These are phyloP conservation scores for Polydrusus cervinus DNA, from an alignment of 2,888 invertebrate species.

Conservation along the genomic window DNA sequence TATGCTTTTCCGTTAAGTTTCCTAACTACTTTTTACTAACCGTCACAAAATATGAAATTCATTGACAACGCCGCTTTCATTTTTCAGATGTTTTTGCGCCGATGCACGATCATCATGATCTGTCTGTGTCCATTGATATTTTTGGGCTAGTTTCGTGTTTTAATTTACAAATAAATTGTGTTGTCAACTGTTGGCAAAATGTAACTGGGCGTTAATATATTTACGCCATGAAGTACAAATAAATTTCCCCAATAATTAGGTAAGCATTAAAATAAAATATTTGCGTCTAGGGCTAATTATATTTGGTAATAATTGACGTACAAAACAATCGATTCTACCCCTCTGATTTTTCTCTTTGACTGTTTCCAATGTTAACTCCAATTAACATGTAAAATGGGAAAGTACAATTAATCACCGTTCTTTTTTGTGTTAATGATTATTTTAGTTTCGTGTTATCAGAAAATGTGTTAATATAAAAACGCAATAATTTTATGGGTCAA, in stretches of 20 bases:
- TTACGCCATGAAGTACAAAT: constrained; percentile 1
- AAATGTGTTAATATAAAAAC: background rate
- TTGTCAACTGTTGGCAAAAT: constrained; percentile 32
- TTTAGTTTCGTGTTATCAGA: background rate
- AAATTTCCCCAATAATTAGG: background rate
- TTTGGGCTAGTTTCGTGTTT: constrained; percentile 18
- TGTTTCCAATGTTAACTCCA: background rate
- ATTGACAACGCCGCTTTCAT: constrained; percentile 2
- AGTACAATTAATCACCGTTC: no score
- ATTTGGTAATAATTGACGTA: background rate
- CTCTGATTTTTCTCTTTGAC: background rate
- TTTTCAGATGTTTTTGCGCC: constrained; percentile 29
- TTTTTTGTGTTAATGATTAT: background rate
- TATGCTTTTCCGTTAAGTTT: no score
- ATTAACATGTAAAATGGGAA: background rate
- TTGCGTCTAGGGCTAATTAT: background rate
- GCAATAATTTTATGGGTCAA: background rate
- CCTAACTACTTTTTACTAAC: no score
- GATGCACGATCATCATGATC: background rate
- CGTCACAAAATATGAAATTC: no score
- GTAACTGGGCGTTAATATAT: constrained; percentile 29
- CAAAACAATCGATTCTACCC: constrained; percentile 25
- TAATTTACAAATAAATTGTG: constrained; percentile 16
- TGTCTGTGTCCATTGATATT: constrained; percentile 12
- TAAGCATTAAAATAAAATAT: constrained; percentile 9